Evolutionary conservation across 2,113 vertebrate genomes (phyloP), one percentile per base, ranked within the genome.

Genomic region (Motacilla alba): DNA sequence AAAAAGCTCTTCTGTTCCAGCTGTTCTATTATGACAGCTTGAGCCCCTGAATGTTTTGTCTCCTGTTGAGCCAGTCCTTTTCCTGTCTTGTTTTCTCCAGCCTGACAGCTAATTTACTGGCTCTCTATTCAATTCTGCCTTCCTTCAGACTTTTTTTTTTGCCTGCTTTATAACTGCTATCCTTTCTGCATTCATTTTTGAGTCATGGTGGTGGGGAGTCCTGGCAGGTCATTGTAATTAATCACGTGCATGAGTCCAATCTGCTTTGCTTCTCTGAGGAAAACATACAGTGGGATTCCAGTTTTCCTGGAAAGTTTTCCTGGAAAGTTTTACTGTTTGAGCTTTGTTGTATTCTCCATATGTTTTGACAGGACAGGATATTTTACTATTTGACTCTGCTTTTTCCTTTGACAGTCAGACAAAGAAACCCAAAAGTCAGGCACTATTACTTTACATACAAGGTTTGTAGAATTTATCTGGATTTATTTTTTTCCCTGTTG

Each of bases 251-350:
- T 98, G 74, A 79, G 59, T 92, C 98, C 97, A 13, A 64, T 95
- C 92, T 98, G 97, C 83, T 97, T 98, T 83, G 82, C 93, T 90
- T 91, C 94, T 97, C 81, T 91, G 60, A 13, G 97, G 97, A 39
- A 99, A 76, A 98, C 97, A 24, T 97, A 96, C 87, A 98, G 96
- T 6, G 96, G 98, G 70, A 99, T 97, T 43, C 98, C 98, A 26
- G 98, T 98, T 98, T 98, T 98, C 59, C 21, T 94, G 82, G 98
- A 99, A 58, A 98, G 96, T 10, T 68, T 97, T 94, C 99, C 98
- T 53, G 91, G 98, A 99, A 58, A 98, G 96, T 10, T 68, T 97
- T 94, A 99, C 98, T 53, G 91, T 96, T 98, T 98, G 30, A 87
- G 43, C 98, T 98, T 96, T 58, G 59, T 83, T 68, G 74, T 37